phyloP scores from a whole-genome alignment of 2,888 invertebrate species.

The Spodoptera littoralis region DNA sequence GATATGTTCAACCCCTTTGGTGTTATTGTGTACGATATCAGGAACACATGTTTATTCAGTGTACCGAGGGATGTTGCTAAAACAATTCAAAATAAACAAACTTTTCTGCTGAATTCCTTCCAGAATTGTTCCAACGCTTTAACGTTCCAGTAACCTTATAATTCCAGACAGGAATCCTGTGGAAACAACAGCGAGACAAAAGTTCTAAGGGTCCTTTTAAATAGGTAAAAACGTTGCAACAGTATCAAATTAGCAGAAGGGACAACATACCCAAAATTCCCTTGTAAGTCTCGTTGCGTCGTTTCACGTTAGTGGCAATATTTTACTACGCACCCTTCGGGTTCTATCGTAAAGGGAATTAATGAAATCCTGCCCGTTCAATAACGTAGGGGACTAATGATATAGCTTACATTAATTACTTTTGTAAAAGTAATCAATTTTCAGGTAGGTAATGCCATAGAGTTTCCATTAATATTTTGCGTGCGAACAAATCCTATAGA shows the following conservation, averaged over 20 bases:
- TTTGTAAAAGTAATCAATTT: slow-evolving; percentile 53
- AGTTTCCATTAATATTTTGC: slow-evolving; percentile 49
- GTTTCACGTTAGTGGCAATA: slow-evolving; percentile 59
- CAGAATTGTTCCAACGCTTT: slow-evolving; percentile 27
- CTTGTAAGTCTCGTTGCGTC: slow-evolving; percentile 45
- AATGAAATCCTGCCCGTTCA: slow-evolving; percentile 66
- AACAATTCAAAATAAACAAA: slow-evolving; percentile 29
- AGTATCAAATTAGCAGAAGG: slow-evolving; percentile 61
- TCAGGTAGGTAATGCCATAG: slow-evolving; percentile 34
- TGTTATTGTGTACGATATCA: not conserved
- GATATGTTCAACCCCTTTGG: not conserved
- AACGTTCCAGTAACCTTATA: slow-evolving; percentile 27
- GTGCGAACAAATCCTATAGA: slow-evolving; percentile 27
- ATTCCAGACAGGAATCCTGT: slow-evolving; percentile 31
- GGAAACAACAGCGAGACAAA: slow-evolving; percentile 33
- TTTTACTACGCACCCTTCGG: slow-evolving; percentile 61
- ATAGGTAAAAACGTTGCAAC: slow-evolving; percentile 29
- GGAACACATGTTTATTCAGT: not conserved
- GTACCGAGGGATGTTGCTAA: slow-evolving; percentile 2
- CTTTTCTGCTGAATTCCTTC: slow-evolving; percentile 24
- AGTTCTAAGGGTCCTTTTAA: slow-evolving; percentile 29
- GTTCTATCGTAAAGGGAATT: slow-evolving; percentile 69
- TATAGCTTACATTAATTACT: slow-evolving; percentile 55
- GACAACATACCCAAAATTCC: slow-evolving; percentile 57
- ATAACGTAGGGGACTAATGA: slow-evolving; percentile 55